Conservation (phyloP, 2,888 invertebrate species). For the Ferrisia virgata region DNA sequence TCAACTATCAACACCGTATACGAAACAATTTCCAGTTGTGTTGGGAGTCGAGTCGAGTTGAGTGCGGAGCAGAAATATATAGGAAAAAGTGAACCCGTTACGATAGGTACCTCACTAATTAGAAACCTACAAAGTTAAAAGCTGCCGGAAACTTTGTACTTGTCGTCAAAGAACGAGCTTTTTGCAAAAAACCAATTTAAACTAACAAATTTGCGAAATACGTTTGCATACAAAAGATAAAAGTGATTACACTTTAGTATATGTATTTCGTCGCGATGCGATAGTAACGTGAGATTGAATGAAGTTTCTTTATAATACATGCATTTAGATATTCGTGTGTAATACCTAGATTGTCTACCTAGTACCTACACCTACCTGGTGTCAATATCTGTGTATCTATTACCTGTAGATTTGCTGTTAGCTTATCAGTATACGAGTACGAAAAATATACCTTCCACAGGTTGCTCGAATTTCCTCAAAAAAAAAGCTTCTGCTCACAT, state of each 20-base stretch:
- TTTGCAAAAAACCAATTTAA: constrained; percentile 16
- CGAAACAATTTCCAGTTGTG: not conserved
- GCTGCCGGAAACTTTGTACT: constrained; percentile 8
- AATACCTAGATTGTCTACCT: no score
- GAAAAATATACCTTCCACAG: no score
- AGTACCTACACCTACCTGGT: no score
- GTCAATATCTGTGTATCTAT: no score
- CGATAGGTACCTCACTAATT: constrained; percentile 14
- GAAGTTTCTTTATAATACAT: not conserved
- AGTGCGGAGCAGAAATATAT: not conserved
- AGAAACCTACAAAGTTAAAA: constrained; percentile 8
- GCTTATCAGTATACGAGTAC: no score
- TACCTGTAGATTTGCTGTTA: no score
- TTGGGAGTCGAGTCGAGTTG: not conserved
- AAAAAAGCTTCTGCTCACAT: no score
- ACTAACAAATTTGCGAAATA: constrained; percentile 6
- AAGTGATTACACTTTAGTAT: constrained; percentile 10
- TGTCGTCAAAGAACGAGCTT: constrained; percentile 8
- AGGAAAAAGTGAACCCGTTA: not conserved
- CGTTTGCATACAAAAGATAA: constrained; percentile 15
- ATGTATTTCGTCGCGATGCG: not conserved
- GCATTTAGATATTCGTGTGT: not conserved
- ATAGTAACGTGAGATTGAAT: not conserved
- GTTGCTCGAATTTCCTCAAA: no score
- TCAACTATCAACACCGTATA: not conserved